A percentile compares a stretch with the other conserved stretches of the same genome.
Evolutionary conservation across 2,797 vertebrate species (phyloP).

Genomic region (Chrosomus eos): DNA sequence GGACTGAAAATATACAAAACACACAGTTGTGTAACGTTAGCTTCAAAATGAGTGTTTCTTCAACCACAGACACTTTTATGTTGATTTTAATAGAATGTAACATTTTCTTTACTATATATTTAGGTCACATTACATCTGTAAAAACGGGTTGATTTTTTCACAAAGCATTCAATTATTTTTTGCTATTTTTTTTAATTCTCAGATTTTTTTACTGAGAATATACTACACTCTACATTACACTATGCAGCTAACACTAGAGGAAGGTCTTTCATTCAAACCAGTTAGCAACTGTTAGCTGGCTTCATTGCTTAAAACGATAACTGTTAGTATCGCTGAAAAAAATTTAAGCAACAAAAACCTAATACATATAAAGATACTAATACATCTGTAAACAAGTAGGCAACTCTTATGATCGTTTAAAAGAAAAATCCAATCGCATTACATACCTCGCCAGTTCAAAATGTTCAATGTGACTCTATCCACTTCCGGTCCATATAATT

Average conservation of each 20-base stretch:
- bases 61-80: background rate
- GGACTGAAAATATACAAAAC: slow-evolving; percentile 40
- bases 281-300: background rate
- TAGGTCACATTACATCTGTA: background rate
- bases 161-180: background rate
- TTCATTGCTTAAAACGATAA: background rate
- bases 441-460: slow-evolving; percentile 16
- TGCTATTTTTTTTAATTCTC: background rate
- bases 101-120: background rate
- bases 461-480: slow-evolving; percentile 62
- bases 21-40: background rate
- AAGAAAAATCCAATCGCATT: background rate
- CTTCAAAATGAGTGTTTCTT: background rate
- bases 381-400: background rate
- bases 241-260: background rate
- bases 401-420: background rate
- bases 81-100: background rate
- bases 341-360: background rate
- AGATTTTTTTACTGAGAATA: background rate
- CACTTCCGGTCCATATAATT: slow-evolving; percentile 51
- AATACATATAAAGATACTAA: background rate
- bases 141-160: background rate
- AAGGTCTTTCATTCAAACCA: background rate
- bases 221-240: background rate
- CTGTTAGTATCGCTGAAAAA: background rate